Evolutionary conservation across 35 echinoderm and acorn worm species (phyloP).

Genomic region (Nesometra sesokonis): DNA sequence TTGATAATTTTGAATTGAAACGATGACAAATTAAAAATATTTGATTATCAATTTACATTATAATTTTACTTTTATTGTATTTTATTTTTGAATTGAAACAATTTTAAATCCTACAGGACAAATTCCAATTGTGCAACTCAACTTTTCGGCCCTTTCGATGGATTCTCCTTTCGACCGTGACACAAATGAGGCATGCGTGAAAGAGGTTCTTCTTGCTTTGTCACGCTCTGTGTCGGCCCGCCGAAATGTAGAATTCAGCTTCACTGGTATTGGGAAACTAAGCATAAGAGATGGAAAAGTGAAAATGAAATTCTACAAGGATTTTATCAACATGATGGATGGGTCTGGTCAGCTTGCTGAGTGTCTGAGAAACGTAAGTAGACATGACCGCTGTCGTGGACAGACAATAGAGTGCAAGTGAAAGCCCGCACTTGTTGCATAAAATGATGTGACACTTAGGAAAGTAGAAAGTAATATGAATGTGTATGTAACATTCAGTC

Average conservation of each 20-base stretch:
- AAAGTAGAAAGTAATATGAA: too few relatives aligned
- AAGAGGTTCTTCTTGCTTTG: slow-evolving; percentile 68
- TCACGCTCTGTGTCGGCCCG: slow-evolving; percentile 64
- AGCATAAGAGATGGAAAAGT: slow-evolving; percentile 84
- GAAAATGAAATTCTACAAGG: slow-evolving; percentile 99
- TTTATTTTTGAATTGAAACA: too few relatives aligned
- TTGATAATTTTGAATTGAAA: too few relatives aligned
- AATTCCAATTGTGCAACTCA: slow-evolving; percentile 97
- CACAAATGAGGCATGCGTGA: slow-evolving; percentile 80
- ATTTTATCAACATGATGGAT: slow-evolving; percentile 97
- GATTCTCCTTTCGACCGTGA: slow-evolving; percentile 93
- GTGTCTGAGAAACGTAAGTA: slow-evolving; percentile 88
- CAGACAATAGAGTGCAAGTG: too few relatives aligned
- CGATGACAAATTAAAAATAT: too few relatives aligned
- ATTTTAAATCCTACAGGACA: slow-evolving; percentile 50
- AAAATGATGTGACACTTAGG: too few relatives aligned
- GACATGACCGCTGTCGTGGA: too few relatives aligned
- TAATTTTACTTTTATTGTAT: too few relatives aligned
- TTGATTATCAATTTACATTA: too few relatives aligned
- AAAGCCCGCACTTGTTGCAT: too few relatives aligned
- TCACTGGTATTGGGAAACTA: slow-evolving; percentile 71
- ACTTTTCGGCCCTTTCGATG: slow-evolving; percentile 80
- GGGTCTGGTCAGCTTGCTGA: slow-evolving; percentile 69
- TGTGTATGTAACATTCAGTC: too few relatives aligned
- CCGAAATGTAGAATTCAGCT: slow-evolving; percentile 88